These are phyloP conservation scores for Rhaphigaster nebulosa DNA, from an alignment of 2,888 invertebrate genomes.

Conservation along the genomic window DNA sequence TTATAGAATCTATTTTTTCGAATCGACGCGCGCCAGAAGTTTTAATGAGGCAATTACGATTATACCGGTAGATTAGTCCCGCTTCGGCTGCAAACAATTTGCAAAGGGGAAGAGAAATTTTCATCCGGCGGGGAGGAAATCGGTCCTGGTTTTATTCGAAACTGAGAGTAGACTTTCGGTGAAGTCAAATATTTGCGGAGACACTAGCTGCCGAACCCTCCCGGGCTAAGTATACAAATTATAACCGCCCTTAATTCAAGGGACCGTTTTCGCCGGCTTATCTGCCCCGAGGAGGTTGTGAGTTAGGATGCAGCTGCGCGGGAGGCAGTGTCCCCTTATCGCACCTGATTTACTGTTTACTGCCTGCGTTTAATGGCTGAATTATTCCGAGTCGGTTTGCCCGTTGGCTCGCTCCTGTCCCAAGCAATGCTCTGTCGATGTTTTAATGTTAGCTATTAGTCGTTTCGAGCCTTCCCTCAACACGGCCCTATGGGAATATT, in stretches of 20 bases:
- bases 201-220: not conserved
- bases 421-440: not conserved
- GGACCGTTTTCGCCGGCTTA: conserved; percentile 33
- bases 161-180: conserved; percentile 31
- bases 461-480: not conserved
- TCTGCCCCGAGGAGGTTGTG: not conserved
- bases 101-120: not conserved
- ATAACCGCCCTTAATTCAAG: conserved; percentile 46
- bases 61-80: conserved; percentile 32
- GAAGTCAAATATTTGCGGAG: conserved; percentile 39
- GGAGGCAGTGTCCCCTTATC: conserved; percentile 38
- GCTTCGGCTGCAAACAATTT: conserved; percentile 10
- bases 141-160: conserved; percentile 22
- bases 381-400: conserved; percentile 35
- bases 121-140: not conserved
- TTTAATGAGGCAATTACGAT: conserved; percentile 28
- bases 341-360: conserved; percentile 50
- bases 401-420: not conserved
- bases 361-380: conserved; percentile 55
- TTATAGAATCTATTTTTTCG: not conserved
- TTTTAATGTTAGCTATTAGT: conserved; percentile 13
- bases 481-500: not conserved
- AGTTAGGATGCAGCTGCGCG: not conserved
- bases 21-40: not conserved
- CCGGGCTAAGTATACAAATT: conserved; percentile 29